Conservation (phyloP, 1,140 invertebrate genomes). For the Eupristina koningsbergeri region DNA sequence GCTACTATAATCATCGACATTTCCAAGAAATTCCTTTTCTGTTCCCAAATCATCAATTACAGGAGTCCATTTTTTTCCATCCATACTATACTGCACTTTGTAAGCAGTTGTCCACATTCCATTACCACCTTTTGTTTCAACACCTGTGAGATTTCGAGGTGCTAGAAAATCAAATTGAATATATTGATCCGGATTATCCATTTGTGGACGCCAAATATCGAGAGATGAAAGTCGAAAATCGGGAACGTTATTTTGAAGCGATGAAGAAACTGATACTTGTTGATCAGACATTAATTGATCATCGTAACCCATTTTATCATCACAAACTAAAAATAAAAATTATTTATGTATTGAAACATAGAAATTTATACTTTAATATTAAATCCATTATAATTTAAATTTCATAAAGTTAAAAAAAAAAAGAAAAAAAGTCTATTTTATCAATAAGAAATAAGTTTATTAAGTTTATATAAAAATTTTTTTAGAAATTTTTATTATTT, state of each 20-base stretch:
- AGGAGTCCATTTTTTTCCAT: slow-evolving; percentile 81
- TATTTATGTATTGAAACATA: not conserved
- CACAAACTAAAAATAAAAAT: slow-evolving; percentile 67
- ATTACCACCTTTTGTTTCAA: slow-evolving; percentile 81
- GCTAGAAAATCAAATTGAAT: slow-evolving; percentile 83
- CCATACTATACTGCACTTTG: slow-evolving; percentile 81
- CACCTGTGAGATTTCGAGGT: slow-evolving; percentile 82
- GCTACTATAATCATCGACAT: slow-evolving; percentile 76
- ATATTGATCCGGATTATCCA: slow-evolving; percentile 64
- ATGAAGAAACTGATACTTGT: slow-evolving; percentile 76
- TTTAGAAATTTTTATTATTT: no score
- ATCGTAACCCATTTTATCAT: slow-evolving; percentile 79
- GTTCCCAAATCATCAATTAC: slow-evolving; percentile 75
- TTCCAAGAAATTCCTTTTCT: slow-evolving; percentile 79
- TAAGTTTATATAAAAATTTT: no score
- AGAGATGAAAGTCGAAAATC: slow-evolving; percentile 56
- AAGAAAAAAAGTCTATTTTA: no score
- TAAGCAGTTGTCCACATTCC: slow-evolving; percentile 83
- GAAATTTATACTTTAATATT: no score
- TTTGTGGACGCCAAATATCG: slow-evolving; percentile 57
- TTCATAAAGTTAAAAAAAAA: no score
- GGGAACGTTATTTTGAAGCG: slow-evolving; percentile 57
- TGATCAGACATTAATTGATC: slow-evolving; percentile 73
- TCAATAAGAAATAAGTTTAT: no score
- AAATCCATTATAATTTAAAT: no score